Percentiles rank a stretch among this genome's conserved stretches.
Conservation (phyloP, 2,888 invertebrate genomes). For the Himalopsyche anomala region DNA sequence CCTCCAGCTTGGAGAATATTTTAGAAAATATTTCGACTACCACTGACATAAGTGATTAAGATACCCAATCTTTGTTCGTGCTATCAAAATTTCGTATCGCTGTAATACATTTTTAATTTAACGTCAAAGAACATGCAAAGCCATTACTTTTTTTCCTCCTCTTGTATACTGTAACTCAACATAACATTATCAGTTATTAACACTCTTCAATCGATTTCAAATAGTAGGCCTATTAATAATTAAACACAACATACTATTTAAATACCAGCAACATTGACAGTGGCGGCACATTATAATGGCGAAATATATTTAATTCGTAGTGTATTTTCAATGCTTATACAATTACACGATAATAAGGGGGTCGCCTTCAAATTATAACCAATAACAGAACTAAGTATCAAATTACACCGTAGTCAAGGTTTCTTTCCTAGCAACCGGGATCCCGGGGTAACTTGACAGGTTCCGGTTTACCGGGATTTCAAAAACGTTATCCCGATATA, state of each 20-base stretch:
- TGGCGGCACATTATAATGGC: neutral
- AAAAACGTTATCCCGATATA: too few species aligned
- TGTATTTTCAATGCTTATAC: too few species aligned
- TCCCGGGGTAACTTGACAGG: too few species aligned
- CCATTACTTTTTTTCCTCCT: constrained; percentile 13
- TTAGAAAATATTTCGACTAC: neutral
- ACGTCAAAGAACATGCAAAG: constrained; percentile 30
- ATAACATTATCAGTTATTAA: constrained; percentile 26
- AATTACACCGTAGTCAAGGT: too few species aligned
- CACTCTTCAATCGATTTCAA: constrained; percentile 34
- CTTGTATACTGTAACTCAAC: constrained; percentile 9
- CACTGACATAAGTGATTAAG: constrained; percentile 20
- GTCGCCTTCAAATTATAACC: too few species aligned
- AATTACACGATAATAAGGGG: too few species aligned
- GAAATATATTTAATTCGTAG: neutral
- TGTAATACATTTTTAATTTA: constrained; percentile 34
- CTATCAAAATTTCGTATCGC: constrained; percentile 26
- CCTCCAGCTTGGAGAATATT: neutral
- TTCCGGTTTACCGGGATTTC: too few species aligned
- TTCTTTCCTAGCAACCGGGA: too few species aligned
- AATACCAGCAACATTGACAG: neutral
- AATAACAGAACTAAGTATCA: too few species aligned
- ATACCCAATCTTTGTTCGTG: constrained; percentile 30
- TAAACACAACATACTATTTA: constrained; percentile 26
- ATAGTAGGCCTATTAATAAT: constrained; percentile 23